Conservation (phyloP, 2,888 invertebrate genomes). For the Homarus gammarus region DNA sequence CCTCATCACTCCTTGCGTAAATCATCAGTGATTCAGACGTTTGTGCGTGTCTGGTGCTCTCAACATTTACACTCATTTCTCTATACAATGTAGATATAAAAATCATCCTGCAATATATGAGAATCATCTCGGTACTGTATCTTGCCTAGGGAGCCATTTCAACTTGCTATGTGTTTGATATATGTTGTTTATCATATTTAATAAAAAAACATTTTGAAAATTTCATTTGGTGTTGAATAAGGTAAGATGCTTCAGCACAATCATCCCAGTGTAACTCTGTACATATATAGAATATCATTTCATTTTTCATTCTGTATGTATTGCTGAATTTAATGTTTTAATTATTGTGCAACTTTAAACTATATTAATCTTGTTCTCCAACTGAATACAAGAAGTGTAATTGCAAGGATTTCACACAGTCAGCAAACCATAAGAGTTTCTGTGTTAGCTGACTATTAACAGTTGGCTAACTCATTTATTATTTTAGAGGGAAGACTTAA, state of each 20-base stretch:
- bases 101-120: conserved; percentile 34
- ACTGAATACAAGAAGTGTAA: conserved; percentile 12
- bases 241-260: conserved; percentile 61
- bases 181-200: conserved; percentile 20
- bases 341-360: conserved; percentile 5
- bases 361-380: conserved; percentile 14
- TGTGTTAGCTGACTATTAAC: conserved; percentile 35
- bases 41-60: conserved; percentile 18
- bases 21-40: background rate
- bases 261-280: conserved; percentile 66
- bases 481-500: conserved; percentile 54
- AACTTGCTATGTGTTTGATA: conserved; percentile 31
- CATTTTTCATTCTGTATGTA: conserved; percentile 56
- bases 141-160: conserved; percentile 28
- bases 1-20: background rate
- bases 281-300: conserved; percentile 60
- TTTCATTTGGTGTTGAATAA: conserved; percentile 38
- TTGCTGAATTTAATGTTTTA: conserved; percentile 18
- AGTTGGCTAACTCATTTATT: conserved; percentile 41
- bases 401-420: conserved; percentile 25
- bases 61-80: conserved; percentile 2
- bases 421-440: conserved; percentile 11
- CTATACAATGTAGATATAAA: background rate
- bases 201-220: conserved; percentile 11
- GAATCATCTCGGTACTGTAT: background rate